Evolutionary conservation across 1,140 invertebrate genomes (phyloP), one percentile per base, ranked within the genome.

Genomic region (Sinonovacula constricta): DNA sequence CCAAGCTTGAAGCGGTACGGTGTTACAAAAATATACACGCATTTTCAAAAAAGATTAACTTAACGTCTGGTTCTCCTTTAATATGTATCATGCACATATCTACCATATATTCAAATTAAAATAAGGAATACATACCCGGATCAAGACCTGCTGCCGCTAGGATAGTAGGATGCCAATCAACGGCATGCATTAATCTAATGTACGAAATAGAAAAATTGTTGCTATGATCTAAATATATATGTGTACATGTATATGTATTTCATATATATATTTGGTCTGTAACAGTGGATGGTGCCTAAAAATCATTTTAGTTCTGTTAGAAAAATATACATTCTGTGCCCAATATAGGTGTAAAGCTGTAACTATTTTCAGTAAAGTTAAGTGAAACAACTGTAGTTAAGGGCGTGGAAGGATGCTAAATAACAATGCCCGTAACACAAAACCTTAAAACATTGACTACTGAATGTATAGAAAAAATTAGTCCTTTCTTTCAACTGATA

Each of bases 141-240:
- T 28, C 57, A 1, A 45, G 62, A 14, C 72, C 72, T 1, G 72
- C 63, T 1, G 57, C 28, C 30, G 51, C 5, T n/a, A 66, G 36
- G 7, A 57, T 15, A 14, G 49, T 66, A 22, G 63, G 62, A n/a
- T 57, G 67, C 63, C 70, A 74, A 26, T 74, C 70, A 30, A 74
- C 70, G 22, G 72, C 63, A 67, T 76, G 60, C 3, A 76, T 76
- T 31, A 66, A 36, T 59, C 72, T 76, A 24, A 30, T 45, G 33
- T 28, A 65, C 51, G 2, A 65, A 31, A 75, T 3, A 57, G 12
- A 67, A 62, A 28, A 7, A 57, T 22, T 57, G 10, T 57, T 24
- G n/a, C n/a, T n/a, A n/a, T n/a, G n/a, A n/a, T n/a, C n/a, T n/a
- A n/a, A n/a, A n/a, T n/a, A n/a, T n/a, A n/a, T n/a, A n/a, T n/a